Evolutionary conservation across 2,888 invertebrate species (phyloP).

Genomic region (Oscheius onirici): DNA sequence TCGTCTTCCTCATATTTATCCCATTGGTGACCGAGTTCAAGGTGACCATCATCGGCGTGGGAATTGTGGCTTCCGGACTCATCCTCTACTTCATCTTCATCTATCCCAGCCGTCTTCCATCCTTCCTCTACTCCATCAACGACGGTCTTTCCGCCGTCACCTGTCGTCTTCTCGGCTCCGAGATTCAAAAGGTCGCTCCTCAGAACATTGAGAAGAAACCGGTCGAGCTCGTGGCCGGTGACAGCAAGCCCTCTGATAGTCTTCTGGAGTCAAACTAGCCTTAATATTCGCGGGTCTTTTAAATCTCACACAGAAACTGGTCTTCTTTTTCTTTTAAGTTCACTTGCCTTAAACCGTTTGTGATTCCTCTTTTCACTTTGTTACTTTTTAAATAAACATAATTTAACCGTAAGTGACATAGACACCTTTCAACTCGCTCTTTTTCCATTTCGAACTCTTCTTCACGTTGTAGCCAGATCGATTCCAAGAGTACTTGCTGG

Average conservation of each 20-base stretch:
- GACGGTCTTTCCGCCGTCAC: background rate
- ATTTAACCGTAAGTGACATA: background rate
- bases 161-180: background rate
- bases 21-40: slow-evolving; percentile 51
- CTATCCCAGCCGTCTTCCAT: background rate
- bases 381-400: background rate
- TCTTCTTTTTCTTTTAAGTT: too few relatives aligned
- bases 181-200: background rate
- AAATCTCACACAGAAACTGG: too few relatives aligned
- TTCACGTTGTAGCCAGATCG: slow-evolving; percentile 2
- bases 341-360: too few relatives aligned
- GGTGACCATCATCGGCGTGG: slow-evolving; percentile 11
- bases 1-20: slow-evolving; percentile 62
- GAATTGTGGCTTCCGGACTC: background rate
- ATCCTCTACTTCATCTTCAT: slow-evolving; percentile 2
- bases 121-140: background rate
- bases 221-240: too few relatives aligned
- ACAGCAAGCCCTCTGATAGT: too few relatives aligned
- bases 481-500: background rate
- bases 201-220: too few relatives aligned
- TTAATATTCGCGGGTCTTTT: too few relatives aligned
- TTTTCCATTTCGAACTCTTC: background rate
- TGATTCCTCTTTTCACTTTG: too few relatives aligned
- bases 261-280: too few relatives aligned
- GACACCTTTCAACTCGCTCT: slow-evolving; percentile 8